Base-by-base conservation (phyloP, 1,140 invertebrate species). In the Ceratina japonica region DNA sequence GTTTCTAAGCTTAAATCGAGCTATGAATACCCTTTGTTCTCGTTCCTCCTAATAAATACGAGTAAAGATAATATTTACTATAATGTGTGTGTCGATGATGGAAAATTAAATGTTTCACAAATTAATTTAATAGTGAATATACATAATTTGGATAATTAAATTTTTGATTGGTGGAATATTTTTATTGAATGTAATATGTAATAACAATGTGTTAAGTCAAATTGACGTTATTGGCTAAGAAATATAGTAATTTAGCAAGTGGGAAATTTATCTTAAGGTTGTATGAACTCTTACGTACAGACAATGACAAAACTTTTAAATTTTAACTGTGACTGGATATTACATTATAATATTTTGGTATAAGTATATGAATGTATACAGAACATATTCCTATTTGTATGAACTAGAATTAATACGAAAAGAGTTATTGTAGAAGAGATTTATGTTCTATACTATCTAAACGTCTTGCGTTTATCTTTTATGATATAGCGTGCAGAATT, bases 1-100 rank as follows among this genome's bases (percentile, higher is more conserved):
- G 75, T 78, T 61, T 90, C 90, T 90, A 91, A 91, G 91, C 91
- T 91, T 88, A 88, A 90, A 90, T 90, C 89, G 86, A 82, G 79
- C 82, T 52, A 59, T 63, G 61, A 65, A 56, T 75, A 70, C 59
- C 70, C 66, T 79, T 84, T 86, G 82, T 86, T 75, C 37, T 44
- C 49, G 16, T 44, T 13, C 31, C 63, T 70, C 79, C 49, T 27
- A 22, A 59, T 5, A 22, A 63, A 78, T 54, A 44, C 15, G 4
- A 54, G 15, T 22, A 12, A 31, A n/a, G n/a, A 24, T 72, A 68
- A 27, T 72, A 68, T 62, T n/a, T 63, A 49, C 70, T 27, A 31
- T 51, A 44, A 22, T 3, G 15, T 22, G 3, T 59, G 51, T 4
- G 20, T 24, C 16, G 13, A 24, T 54, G 12, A 16, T n/a, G 15